Evolutionary conservation across 2,888 invertebrate genomes (phyloP).

Genomic region (Lamellibrachia columna): DNA sequence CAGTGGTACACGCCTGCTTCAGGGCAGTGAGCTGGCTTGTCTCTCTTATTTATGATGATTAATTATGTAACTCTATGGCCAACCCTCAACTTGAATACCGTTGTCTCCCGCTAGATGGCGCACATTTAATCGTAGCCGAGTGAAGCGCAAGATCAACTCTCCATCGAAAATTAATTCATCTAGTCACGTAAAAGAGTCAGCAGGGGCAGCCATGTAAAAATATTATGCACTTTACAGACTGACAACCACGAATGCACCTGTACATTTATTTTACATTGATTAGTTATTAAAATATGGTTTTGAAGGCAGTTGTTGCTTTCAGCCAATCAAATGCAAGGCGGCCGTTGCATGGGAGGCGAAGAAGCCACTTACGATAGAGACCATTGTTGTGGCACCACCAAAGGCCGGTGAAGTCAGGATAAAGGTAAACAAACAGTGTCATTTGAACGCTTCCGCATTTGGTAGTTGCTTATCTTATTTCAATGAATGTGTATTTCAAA

Average conservation of each 20-base stretch:
- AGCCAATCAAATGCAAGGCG: constrained; percentile 85
- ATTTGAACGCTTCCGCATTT: background rate
- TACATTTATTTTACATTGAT: background rate
- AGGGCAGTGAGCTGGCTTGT: no score
- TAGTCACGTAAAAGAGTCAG: no score
- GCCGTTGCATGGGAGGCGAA: constrained; percentile 97
- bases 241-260: no score
- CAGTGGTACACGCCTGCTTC: no score
- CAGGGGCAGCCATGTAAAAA: no score
- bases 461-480: background rate
- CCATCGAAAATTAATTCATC: no score
- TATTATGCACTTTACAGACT: no score
- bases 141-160: no score
- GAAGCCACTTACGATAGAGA: constrained; percentile 87
- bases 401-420: constrained; percentile 85
- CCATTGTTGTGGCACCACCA: constrained; percentile 92
- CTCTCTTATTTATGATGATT: no score
- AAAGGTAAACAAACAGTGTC: constrained; percentile 60
- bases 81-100: background rate
- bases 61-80: background rate
- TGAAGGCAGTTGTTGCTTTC: constrained; percentile 30
- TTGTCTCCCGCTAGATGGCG: background rate
- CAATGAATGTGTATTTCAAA: background rate
- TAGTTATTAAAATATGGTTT: background rate
- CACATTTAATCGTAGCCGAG: background rate